phyloP scores from a whole-genome alignment of 2,797 vertebrate genomes.

The Philypnodon macrostomus region DNA sequence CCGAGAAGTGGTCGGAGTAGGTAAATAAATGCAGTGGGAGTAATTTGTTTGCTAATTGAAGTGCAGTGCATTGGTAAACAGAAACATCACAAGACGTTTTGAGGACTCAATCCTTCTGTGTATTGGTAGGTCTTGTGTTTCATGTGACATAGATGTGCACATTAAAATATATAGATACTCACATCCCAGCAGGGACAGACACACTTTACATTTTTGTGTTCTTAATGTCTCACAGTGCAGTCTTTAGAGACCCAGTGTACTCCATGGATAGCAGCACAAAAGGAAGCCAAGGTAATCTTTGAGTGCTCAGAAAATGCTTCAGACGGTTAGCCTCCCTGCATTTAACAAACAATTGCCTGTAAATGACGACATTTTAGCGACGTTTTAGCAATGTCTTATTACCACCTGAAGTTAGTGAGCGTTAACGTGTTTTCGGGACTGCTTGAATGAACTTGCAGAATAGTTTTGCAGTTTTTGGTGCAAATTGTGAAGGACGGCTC shows the following conservation, averaged over 20 bases:
- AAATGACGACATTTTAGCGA: conserved; percentile 56
- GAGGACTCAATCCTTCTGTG: conserved; percentile 51
- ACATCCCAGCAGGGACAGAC: conserved; percentile 66
- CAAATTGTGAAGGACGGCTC: conserved; percentile 63
- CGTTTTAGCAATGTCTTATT: conserved; percentile 49
- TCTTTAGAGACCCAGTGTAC: conserved; percentile 76
- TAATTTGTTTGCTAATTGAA: conserved; percentile 58
- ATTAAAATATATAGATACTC: conserved; percentile 63
- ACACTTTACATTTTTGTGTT: conserved; percentile 64
- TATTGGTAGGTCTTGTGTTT: conserved; percentile 48
- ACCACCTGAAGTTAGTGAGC: conserved; percentile 43
- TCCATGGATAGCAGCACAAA: conserved; percentile 77
- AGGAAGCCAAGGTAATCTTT: conserved; percentile 66
- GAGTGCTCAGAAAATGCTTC: conserved; percentile 60
- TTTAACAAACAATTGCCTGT: conserved; percentile 62
- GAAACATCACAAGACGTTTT: conserved; percentile 60
- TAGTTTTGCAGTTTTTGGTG: conserved; percentile 37
- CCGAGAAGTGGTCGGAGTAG: conserved; percentile 42
- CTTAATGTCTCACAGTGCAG: conserved; percentile 78
- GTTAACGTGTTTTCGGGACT: conserved; percentile 49
- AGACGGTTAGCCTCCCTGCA: conserved; percentile 60
- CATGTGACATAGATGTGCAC: conserved; percentile 68
- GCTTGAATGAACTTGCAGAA: conserved; percentile 52
- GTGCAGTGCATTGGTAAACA: conserved; percentile 62
- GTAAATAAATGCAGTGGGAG: conserved; percentile 46